Evolutionary conservation across 1,140 invertebrate genomes (phyloP).

Genomic region (Zaprionus africanus): DNA sequence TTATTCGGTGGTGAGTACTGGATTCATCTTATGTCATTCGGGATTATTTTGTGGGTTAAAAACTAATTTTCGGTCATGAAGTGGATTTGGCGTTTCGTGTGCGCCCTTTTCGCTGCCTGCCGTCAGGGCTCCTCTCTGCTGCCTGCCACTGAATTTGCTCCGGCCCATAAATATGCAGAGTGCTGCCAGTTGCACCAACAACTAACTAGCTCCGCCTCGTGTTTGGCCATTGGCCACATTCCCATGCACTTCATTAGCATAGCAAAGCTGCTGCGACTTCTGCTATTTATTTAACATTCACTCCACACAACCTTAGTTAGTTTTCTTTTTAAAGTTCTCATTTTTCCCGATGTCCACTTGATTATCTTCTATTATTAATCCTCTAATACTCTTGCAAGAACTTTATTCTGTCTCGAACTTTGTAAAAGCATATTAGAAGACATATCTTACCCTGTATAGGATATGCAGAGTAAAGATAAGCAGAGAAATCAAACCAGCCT

Average conservation of each 20-base stretch:
- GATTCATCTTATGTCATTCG: constrained; percentile 78
- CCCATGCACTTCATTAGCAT: constrained; percentile 67
- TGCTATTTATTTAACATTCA: constrained; percentile 25
- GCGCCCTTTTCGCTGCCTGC: constrained; percentile 35
- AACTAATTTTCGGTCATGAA: constrained; percentile 83
- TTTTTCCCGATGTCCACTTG: no score
- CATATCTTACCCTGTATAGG: no score
- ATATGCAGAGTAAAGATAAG: no score
- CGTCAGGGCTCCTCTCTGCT: background rate
- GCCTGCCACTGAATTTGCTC: constrained; percentile 62
- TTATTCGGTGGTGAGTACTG: constrained; percentile 26
- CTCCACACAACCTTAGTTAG: constrained; percentile 14
- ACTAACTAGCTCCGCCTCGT: constrained; percentile 49
- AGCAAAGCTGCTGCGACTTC: constrained; percentile 24
- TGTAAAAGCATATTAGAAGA: no score
- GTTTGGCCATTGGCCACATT: constrained; percentile 46
- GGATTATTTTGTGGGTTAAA: constrained; percentile 83
- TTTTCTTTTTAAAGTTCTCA: no score
- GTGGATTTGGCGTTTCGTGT: constrained; percentile 64
- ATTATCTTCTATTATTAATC: no score
- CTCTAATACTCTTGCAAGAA: no score
- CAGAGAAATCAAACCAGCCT: no score
- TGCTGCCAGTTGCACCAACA: constrained; percentile 36
- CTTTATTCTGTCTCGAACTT: no score
- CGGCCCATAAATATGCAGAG: constrained; percentile 73